phyloP scores from a whole-genome alignment of 2,888 invertebrate genomes.

The Drosophila dives region DNA sequence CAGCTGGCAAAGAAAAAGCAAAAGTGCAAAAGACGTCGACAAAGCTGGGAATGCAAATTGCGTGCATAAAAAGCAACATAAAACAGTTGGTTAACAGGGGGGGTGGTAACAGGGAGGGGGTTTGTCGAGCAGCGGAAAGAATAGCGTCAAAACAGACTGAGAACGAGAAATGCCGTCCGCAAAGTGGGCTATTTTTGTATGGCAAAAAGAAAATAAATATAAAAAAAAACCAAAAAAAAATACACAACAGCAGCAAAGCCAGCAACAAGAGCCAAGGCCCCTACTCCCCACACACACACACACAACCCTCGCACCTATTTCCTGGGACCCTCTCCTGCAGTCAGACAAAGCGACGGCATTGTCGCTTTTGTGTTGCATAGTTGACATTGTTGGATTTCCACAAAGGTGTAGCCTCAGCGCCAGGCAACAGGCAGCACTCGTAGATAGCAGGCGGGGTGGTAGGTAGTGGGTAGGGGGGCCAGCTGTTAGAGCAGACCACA shows the following conservation, averaged over 20 bases:
- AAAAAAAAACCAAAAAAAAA: slow-evolving; percentile 26
- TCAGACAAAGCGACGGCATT: slow-evolving; percentile 76
- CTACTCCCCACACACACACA: background rate
- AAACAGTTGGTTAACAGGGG: slow-evolving; percentile 29
- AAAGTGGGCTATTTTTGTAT: slow-evolving; percentile 73
- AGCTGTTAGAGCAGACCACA: slow-evolving; percentile 45
- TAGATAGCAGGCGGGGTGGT: no score
- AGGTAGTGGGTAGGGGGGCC: background rate
- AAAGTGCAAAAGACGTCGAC: slow-evolving; percentile 65
- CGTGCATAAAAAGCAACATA: slow-evolving; percentile 61
- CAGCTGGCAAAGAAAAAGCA: slow-evolving; percentile 51
- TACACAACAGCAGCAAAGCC: slow-evolving; percentile 14
- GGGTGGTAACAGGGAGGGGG: background rate
- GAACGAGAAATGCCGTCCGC: slow-evolving; percentile 41
- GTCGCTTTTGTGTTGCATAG: slow-evolving; percentile 79
- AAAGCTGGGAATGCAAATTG: slow-evolving; percentile 73
- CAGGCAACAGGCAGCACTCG: slow-evolving; percentile 54
- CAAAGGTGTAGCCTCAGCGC: slow-evolving; percentile 64
- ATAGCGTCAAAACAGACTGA: slow-evolving; percentile 29
- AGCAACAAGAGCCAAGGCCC: slow-evolving; percentile 11
- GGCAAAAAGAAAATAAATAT: slow-evolving; percentile 26
- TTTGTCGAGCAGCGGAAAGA: slow-evolving; percentile 1
- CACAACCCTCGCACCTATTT: background rate
- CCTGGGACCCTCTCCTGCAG: slow-evolving; percentile 37
- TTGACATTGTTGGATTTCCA: slow-evolving; percentile 78